phyloP scores from a whole-genome alignment of 1,140 invertebrate genomes.

The Neoseiulus cucumeris region DNA sequence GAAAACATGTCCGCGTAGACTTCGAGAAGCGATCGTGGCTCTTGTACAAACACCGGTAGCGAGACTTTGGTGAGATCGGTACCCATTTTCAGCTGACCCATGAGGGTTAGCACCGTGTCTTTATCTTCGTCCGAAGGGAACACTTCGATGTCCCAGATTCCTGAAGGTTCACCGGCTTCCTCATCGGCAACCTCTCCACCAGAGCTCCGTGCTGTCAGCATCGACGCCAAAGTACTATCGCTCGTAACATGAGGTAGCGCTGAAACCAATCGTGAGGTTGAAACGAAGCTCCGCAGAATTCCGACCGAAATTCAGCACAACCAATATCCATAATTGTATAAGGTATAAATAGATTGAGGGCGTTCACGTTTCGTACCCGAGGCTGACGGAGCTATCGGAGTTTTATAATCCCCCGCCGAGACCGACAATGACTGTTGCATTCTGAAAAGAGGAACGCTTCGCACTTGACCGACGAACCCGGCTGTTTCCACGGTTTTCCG shows the following conservation, averaged over 20 bases:
- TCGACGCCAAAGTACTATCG: slow-evolving; percentile 2
- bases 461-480: too few relatives aligned
- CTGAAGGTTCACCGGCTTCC: slow-evolving; percentile 28
- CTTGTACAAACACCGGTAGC: slow-evolving; percentile 36
- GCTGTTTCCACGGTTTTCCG: too few relatives aligned
- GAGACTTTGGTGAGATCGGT: slow-evolving; percentile 38
- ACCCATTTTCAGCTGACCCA: slow-evolving; percentile 35
- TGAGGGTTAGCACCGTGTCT: slow-evolving; percentile 34
- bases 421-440: slow-evolving; percentile 5
- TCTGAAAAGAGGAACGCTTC: neutral
- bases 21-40: slow-evolving; percentile 34
- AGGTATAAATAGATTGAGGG: too few relatives aligned
- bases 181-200: slow-evolving; percentile 20
- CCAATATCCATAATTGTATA: too few relatives aligned
- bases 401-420: slow-evolving; percentile 6
- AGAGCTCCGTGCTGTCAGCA: neutral
- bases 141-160: slow-evolving; percentile 28
- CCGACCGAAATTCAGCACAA: neutral
- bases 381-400: neutral
- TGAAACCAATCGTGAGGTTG: neutral
- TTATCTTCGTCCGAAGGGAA: slow-evolving; percentile 33
- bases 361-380: neutral
- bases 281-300: too few relatives aligned
- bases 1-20: slow-evolving; percentile 33
- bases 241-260: slow-evolving; percentile 5